These are phyloP conservation scores for Bradynema listronoti DNA, from an alignment of 1,140 invertebrate genomes.

Conservation along the genomic window DNA sequence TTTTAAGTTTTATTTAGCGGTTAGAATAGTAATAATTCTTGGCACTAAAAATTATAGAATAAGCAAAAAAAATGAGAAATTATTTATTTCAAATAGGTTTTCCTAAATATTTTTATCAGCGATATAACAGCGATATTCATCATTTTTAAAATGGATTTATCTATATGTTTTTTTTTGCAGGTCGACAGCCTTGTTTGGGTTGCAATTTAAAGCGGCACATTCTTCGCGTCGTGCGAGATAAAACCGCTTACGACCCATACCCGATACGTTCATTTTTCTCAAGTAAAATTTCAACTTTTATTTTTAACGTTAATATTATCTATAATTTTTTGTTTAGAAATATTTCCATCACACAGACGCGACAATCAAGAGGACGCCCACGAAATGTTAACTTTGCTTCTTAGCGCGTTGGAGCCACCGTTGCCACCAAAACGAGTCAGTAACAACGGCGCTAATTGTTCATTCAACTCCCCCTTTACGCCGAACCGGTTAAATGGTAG, in stretches of 20 bases:
- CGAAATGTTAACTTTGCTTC: constrained; percentile 39
- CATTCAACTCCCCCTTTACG: too few relatives aligned
- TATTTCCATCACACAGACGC: constrained; percentile 27
- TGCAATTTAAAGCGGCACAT: too few relatives aligned
- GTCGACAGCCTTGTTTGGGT: too few relatives aligned
- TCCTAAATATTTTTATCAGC: not conserved
- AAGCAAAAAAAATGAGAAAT: constrained; percentile 1
- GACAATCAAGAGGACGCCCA: constrained; percentile 39
- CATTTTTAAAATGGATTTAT: constrained; percentile 22
- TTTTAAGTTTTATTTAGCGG: constrained; percentile 18
- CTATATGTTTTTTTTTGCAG: constrained; percentile 10
- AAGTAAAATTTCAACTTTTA: too few relatives aligned
- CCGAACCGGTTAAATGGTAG: too few relatives aligned
- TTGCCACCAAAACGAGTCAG: constrained; percentile 21
- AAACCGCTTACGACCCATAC: too few relatives aligned
- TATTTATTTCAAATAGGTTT: not conserved
- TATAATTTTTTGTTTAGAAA: constrained; percentile 28
- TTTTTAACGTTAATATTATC: too few relatives aligned
- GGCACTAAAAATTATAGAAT: constrained; percentile 15
- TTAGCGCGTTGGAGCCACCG: constrained; percentile 34
- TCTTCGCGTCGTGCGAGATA: too few relatives aligned
- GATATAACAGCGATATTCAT: not conserved
- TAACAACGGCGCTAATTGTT: too few relatives aligned
- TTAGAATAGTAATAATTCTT: too few relatives aligned
- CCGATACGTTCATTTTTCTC: too few relatives aligned